Evolutionary conservation across 2,797 vertebrate species (phyloP).

Genomic region (Paguma larvata): DNA sequence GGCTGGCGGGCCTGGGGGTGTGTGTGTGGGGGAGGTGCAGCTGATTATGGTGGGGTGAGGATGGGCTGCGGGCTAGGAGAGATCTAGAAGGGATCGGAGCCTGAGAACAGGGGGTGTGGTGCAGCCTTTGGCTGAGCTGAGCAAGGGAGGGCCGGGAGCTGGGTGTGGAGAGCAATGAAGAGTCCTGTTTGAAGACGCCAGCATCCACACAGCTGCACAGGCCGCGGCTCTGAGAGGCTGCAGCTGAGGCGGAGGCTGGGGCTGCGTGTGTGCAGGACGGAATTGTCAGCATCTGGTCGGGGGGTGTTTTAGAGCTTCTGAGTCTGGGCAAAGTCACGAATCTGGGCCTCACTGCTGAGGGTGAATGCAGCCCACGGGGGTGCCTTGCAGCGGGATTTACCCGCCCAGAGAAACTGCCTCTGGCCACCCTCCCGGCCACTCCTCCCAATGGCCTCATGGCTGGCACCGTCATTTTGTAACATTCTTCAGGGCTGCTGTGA

Average conservation of each 20-base stretch:
- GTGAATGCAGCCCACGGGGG: neutral
- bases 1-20: neutral
- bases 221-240: fast-evolving
- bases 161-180: neutral
- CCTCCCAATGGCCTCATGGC: neutral
- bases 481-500: neutral
- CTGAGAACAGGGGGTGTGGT: neutral
- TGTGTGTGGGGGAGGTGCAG: neutral
- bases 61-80: neutral
- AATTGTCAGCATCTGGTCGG: neutral
- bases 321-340: neutral
- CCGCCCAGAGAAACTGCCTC: neutral
- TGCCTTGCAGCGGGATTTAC: neutral
- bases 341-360: neutral
- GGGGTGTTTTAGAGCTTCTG: neutral
- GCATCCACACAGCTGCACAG: fast-evolving
- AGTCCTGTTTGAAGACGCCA: neutral
- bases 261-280: neutral
- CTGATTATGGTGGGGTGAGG: neutral
- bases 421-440: neutral
- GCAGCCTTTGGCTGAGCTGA: neutral
- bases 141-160: neutral
- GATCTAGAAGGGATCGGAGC: neutral
- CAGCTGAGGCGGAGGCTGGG: neutral
- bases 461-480: too few species aligned